Evolutionary conservation across 2,888 invertebrate species (phyloP).

Genomic region (Ellobium chinense): DNA sequence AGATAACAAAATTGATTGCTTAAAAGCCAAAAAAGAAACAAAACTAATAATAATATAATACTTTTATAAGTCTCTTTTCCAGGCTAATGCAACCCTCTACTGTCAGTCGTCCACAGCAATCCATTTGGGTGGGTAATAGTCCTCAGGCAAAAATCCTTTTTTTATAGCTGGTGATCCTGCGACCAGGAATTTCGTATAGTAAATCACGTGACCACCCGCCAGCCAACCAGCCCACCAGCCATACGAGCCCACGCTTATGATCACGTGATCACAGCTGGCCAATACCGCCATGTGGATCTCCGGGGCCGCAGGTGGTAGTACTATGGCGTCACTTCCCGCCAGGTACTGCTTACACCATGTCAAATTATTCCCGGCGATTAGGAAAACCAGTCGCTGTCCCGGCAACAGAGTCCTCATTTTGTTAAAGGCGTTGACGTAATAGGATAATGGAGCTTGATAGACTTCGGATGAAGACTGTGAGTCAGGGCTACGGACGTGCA

Average conservation of each 20-base stretch:
- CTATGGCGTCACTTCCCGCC: not conserved
- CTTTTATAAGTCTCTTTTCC: too few relatives aligned
- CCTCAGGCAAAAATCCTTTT: not conserved
- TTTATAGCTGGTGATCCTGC: not conserved
- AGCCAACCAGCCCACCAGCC: conserved; percentile 18
- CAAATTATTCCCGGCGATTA: conserved; percentile 9
- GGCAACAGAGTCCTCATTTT: conserved; percentile 18
- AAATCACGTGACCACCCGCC: not conserved
- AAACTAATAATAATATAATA: too few relatives aligned
- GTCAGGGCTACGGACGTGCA: not conserved
- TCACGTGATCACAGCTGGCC: conserved; percentile 23
- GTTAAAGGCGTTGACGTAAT: not conserved
- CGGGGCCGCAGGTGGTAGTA: not conserved
- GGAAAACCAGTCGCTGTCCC: not conserved
- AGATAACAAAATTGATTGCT: too few relatives aligned
- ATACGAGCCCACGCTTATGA: not conserved
- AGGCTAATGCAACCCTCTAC: too few relatives aligned
- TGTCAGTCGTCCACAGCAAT: too few relatives aligned
- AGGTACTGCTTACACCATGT: not conserved
- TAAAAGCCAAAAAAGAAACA: too few relatives aligned
- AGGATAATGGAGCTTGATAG: not conserved
- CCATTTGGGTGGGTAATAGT: not conserved
- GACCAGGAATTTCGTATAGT: not conserved
- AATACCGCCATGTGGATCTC: conserved; percentile 8
- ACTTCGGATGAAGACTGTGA: not conserved